Percentiles rank a stretch among this genome's conserved stretches.
These are phyloP conservation scores for Fissipunctia ypsillon DNA, from an alignment of 2,888 invertebrate genomes.

Conservation along the genomic window DNA sequence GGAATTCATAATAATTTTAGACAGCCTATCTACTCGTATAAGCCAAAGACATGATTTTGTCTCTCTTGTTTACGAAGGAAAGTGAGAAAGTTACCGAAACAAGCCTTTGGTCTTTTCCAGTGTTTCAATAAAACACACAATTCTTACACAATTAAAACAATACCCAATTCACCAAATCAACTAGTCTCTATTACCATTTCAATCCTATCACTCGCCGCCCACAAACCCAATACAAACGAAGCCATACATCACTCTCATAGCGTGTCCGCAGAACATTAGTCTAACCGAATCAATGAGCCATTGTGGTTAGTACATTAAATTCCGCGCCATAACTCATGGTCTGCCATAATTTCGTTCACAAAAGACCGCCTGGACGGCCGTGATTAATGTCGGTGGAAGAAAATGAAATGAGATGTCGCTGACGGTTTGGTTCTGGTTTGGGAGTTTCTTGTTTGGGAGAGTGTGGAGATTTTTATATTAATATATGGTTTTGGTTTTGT, in stretches of 20 bases:
- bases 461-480: not conserved
- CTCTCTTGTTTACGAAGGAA: not conserved
- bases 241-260: constrained; percentile 69
- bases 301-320: constrained; percentile 81
- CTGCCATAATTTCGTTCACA: constrained; percentile 79
- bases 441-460: constrained; percentile 6
- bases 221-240: constrained; percentile 51
- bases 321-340: constrained; percentile 78
- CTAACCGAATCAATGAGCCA: constrained; percentile 80
- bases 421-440: constrained; percentile 22
- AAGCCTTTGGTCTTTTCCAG: not conserved
- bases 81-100: not conserved
- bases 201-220: constrained; percentile 34
- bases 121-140: not conserved
- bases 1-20: not conserved
- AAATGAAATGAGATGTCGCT: constrained; percentile 73
- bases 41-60: not conserved
- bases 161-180: constrained; percentile 21
- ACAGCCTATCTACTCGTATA: not conserved
- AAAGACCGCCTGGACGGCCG: constrained; percentile 79
- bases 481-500: not conserved
- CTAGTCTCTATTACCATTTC: constrained; percentile 30
- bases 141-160: not conserved
- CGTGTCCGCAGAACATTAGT: constrained; percentile 76
- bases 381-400: constrained; percentile 81